These are phyloP conservation scores for Eulimnadia texana DNA, from an alignment of 1,140 invertebrate genomes.

Conservation along the genomic window DNA sequence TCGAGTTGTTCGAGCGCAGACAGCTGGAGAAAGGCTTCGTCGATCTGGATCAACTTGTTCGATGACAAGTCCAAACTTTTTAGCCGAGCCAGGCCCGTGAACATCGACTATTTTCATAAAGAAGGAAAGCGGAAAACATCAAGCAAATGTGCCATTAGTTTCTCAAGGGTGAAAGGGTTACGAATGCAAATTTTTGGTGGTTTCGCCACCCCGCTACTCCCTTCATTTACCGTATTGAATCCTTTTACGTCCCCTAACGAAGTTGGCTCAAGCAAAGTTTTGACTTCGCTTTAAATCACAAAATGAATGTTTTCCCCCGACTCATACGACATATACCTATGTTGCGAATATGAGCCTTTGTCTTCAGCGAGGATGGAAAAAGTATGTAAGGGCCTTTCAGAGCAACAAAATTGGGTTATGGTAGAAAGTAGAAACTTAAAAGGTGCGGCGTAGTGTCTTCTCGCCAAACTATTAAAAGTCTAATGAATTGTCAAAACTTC, in stretches of 20 bases:
- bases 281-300: neutral
- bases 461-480: too few species aligned
- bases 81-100: constrained; percentile 27
- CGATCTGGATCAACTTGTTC: constrained; percentile 29
- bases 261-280: neutral
- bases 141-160: neutral
- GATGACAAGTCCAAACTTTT: constrained; percentile 31
- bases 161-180: neutral
- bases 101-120: constrained; percentile 24
- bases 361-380: too few species aligned
- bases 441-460: too few species aligned
- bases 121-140: neutral
- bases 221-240: neutral
- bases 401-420: too few species aligned
- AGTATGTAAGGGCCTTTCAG: too few species aligned
- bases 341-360: too few species aligned
- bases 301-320: too few species aligned
- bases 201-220: neutral
- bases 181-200: neutral
- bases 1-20: constrained; percentile 49
- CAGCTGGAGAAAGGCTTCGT: constrained; percentile 27
- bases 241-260: neutral
- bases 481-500: too few species aligned
- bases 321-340: too few species aligned
- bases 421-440: too few species aligned